Evolutionary conservation across 2,113 vertebrate genomes (phyloP).

Genomic region (Columba livia): DNA sequence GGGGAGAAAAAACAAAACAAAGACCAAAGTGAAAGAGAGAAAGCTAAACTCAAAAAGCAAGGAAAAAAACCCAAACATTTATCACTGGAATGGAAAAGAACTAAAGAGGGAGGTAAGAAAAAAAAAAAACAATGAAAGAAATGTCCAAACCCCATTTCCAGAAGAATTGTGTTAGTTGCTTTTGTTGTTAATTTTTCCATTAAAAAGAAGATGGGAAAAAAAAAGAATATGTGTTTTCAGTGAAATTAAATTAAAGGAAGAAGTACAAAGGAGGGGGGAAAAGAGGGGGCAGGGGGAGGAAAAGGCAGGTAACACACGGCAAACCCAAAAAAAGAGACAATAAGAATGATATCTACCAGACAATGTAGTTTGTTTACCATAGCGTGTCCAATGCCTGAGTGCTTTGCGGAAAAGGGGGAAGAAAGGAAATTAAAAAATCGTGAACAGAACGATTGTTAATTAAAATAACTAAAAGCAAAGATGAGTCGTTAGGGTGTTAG

Average conservation of each 20-base stretch:
- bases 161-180: constrained; percentile 58
- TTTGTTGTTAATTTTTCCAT: constrained; percentile 51
- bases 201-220: background rate
- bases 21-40: constrained; percentile 32
- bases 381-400: constrained; percentile 99
- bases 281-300: constrained; percentile 64
- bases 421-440: constrained; percentile 99
- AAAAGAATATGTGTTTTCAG: constrained; percentile 73
- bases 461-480: constrained; percentile 94
- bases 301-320: constrained; percentile 94
- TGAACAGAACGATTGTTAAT: constrained; percentile 99
- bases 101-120: background rate
- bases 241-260: constrained; percentile 78
- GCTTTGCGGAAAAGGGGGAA: constrained; percentile 99
- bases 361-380: constrained; percentile 99
- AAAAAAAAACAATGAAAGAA: constrained; percentile 6
- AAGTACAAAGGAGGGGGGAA: constrained; percentile 63
- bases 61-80: background rate
- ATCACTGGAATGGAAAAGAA: background rate
- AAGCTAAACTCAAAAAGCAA: background rate
- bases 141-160: constrained; percentile 63
- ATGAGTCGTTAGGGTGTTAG: constrained; percentile 91
- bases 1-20: background rate
- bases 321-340: constrained; percentile 99
- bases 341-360: constrained; percentile 99